Evolutionary conservation across 2,888 invertebrate genomes (phyloP), one percentile per base, ranked within the genome.

Genomic region (Calameuta idolon): DNA sequence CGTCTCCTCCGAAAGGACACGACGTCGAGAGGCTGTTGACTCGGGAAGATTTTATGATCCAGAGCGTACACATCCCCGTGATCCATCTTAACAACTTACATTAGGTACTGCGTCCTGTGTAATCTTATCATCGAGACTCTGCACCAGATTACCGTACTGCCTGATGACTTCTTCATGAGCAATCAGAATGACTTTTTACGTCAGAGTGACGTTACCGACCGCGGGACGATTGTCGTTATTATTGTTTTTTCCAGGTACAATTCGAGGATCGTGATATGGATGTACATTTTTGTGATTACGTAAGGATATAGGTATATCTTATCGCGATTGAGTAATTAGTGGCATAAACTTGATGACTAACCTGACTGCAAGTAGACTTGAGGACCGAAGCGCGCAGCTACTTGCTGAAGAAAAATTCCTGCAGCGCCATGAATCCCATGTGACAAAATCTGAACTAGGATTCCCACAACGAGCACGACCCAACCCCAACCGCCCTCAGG

Each of bases 401-500:
- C 93, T 77, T 94, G 94, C 77, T 94, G 92, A 80, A 94, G 92
- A 79, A 95, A 90, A 71, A 95, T 93, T 12, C 94, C 94, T 40
- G 93, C 92, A n/a, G 95, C 94, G 69, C 94, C 94, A 84, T 96
- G 95, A 83, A 96, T 92, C 1, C 97, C 97, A 87, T 96, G 95
- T 33, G 95, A 94, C 68, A 97, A 92, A 55, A 96, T 92, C 90
- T 97, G 96, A 69, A 95, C 96, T 34, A 96, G 91, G 34, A 96
- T 93, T 31, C 95, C 96, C 35, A 95, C 95, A 31, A 94, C 92
- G 1, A 96, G 93, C 76, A 97, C 95, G 76, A 96, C 94, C 96
- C 96, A 97, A 11, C 97, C 97, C 97, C 97, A 97, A 0, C 96
- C 97, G 11, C 96, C 96, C 92, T 97, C 97, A 55, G 97, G 97